Base-by-base conservation (phyloP, 2,888 invertebrate genomes). In the Empis livida region DNA sequence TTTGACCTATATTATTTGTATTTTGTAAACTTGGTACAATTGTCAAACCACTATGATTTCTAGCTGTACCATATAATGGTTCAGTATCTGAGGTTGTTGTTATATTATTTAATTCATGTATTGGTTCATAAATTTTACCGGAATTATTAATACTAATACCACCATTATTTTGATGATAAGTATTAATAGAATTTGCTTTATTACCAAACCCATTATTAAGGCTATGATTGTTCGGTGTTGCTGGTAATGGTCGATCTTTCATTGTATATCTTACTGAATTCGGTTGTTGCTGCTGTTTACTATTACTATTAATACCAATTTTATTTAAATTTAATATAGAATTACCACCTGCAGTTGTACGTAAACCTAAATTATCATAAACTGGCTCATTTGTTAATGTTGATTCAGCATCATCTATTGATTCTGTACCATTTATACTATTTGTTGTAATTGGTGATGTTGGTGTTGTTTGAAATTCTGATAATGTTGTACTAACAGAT, bases 291-390 rank as follows among this genome's bases (percentile, higher is more conserved):
- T 55, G 55, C 56, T 55, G 55, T 11, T 46, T 43, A 11, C 45
- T 15, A 40, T 14, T 27, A 10, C 8, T 41, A 39, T 39, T 49
- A n/a, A 76, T 64, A 10, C 78, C 78, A 20, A 79, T 73, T 69
- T 86, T 86, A 63, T 87, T 86, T 47, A 90, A 64, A 47, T 86
- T 87, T 31, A 85, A 68, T 11, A 79, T 80, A 4, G 85, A 87
- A 61, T 84, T 86, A n/a, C 91, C 91, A 53, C 87, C 84, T 15
- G 86, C 89, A 15, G 91, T 88, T 15, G 89, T 89, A 45, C 91
- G 75, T 15, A 84, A 69, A 0, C 91, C 91, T 42, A 91, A 70
- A 63, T 90, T 90, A 61, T 91, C 91, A 62, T 91, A 91, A 20
- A 90, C 77, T 0, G 90, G 90, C 59, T 88, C 87, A 48, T 77